These are phyloP conservation scores for Dendrocopos noguchii DNA, from an alignment of 2,113 vertebrate species.

Conservation along the genomic window DNA sequence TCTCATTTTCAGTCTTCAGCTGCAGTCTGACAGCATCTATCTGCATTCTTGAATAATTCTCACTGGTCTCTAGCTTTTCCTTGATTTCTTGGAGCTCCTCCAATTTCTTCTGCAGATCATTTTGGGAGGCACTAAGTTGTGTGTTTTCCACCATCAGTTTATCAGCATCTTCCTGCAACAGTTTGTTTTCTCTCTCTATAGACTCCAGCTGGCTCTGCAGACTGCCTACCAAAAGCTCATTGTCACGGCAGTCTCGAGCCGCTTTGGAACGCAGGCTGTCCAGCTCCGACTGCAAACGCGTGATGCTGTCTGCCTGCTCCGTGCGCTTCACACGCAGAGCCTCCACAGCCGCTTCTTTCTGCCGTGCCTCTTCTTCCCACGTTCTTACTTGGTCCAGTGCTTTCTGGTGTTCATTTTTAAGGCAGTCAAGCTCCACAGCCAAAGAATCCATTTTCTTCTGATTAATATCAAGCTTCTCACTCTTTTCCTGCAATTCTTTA, in stretches of 20 bases:
- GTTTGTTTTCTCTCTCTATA: slow-evolving; percentile 69
- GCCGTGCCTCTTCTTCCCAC: slow-evolving; percentile 74
- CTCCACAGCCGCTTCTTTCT: slow-evolving; percentile 79
- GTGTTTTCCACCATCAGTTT: slow-evolving; percentile 76
- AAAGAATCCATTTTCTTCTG: slow-evolving; percentile 70
- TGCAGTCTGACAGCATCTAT: slow-evolving; percentile 56
- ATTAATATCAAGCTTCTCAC: slow-evolving; percentile 57
- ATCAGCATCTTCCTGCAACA: slow-evolving; percentile 69
- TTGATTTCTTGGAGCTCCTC: slow-evolving; percentile 70
- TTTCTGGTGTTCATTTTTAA: slow-evolving; percentile 79
- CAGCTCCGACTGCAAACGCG: slow-evolving; percentile 72
- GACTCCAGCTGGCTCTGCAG: slow-evolving; percentile 61
- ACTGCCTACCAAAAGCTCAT: slow-evolving; percentile 26
- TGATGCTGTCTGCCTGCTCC: slow-evolving; percentile 76
- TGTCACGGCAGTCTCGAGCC: slow-evolving; percentile 67
- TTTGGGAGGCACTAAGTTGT: slow-evolving; percentile 53
- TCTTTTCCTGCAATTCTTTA: slow-evolving; percentile 77
- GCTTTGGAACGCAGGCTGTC: slow-evolving; percentile 72
- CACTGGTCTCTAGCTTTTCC: slow-evolving; percentile 74
- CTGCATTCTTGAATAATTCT: slow-evolving; percentile 73
- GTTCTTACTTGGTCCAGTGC: slow-evolving; percentile 73
- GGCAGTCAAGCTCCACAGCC: slow-evolving; percentile 74
- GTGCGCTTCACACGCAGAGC: slow-evolving; percentile 76
- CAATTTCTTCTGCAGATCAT: slow-evolving; percentile 60
- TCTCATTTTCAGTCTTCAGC: slow-evolving; percentile 78